Base-by-base conservation (phyloP, 2,113 vertebrate genomes). In the Pimephales promelas region DNA sequence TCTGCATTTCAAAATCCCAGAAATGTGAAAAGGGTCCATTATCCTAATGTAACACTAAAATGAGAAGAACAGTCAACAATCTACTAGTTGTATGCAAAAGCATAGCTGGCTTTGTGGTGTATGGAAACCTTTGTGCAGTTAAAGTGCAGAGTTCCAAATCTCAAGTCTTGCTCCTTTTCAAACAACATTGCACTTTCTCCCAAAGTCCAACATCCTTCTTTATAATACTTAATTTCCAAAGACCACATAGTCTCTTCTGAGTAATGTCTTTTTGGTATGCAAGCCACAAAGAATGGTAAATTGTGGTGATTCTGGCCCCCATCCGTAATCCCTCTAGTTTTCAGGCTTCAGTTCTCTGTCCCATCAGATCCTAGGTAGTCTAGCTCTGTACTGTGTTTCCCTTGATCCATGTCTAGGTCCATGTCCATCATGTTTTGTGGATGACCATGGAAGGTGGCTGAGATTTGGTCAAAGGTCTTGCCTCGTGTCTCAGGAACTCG, bases 391-490 rank as follows among this genome's bases (percentile, higher is more conserved):
- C 94, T 94, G 66, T 92, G 91, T 86, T 97, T 97, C 89, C 93
- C 89, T 87, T 92, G 34, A 18, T 90, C 92, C 87, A 90, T 66
- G 16, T 89, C 91, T 84, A 93, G 45, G 0, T 94, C 94, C 54
- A 90, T 92, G 40, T 95, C 95, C 89, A 96, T 89, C 84, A 95
- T 94, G 4, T 93, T 93, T 0, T 87, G 86, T 0, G 92, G 91
- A 82, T 87, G 89, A 73, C 85, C 88, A 18, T 88, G 91, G 87
- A 98, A 98, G 86, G 88, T 87, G 0, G 95, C 92, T 0, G 96
- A 89, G 7, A 98, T 98, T 92, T 98, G 95, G 87, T 98, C 96
- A 5, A 98, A 98, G 0, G 96, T 97, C 88, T 95, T 95, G 22
- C 97, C 96, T 61, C 94, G 91, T 0, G 97, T 98, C 89, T 98